Evolutionary conservation across 1,140 invertebrate genomes (phyloP).

Genomic region (Leptestheria dahalacensis): DNA sequence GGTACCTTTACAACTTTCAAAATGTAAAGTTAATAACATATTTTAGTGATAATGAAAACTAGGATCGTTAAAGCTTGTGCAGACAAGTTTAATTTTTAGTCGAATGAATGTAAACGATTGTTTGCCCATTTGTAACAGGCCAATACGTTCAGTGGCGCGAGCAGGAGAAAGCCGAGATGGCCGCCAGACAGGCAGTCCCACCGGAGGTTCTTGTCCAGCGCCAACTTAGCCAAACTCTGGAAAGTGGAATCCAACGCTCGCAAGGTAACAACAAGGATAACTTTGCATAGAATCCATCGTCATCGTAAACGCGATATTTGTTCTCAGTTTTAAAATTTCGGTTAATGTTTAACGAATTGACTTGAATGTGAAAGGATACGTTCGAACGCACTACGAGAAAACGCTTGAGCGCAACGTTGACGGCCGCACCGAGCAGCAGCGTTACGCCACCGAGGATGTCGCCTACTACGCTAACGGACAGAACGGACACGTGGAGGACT

Average conservation of each 20-base stretch:
- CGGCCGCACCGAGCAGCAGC: slow-evolving; percentile 13
- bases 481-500: slow-evolving; percentile 30
- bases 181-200: slow-evolving; percentile 2
- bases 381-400: slow-evolving; percentile 16
- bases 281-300: neutral
- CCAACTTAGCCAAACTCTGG: slow-evolving; percentile 12
- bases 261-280: too few relatives aligned
- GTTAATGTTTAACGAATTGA: too few relatives aligned
- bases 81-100: too few relatives aligned
- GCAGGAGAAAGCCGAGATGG: slow-evolving; percentile 9
- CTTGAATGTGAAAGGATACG: slow-evolving; percentile 9
- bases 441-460: slow-evolving; percentile 35
- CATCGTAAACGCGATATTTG: too few relatives aligned
- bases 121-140: neutral
- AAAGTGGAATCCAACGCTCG: slow-evolving; percentile 11
- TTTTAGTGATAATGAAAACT: too few relatives aligned
- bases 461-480: slow-evolving; percentile 48
- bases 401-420: slow-evolving; percentile 10
- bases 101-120: neutral
- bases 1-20: slow-evolving; percentile 29
- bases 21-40: too few relatives aligned
- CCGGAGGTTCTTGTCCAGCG: slow-evolving; percentile 14
- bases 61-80: too few relatives aligned
- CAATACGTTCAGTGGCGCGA: slow-evolving; percentile 13
- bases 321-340: too few relatives aligned